phyloP scores from a whole-genome alignment of 2,113 vertebrate species.

The Erythrocercus mccallii region DNA sequence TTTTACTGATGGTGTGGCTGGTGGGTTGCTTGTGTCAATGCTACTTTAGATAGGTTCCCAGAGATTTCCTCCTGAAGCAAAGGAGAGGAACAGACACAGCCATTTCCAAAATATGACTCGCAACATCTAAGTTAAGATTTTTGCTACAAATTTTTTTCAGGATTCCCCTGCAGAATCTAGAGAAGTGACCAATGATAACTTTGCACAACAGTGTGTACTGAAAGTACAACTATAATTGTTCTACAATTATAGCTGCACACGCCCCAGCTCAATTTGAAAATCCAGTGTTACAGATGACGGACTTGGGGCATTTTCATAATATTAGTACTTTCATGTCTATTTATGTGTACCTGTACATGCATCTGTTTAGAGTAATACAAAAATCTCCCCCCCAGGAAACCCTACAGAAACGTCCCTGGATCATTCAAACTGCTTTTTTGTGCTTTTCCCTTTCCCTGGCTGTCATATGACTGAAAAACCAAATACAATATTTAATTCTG shows the following conservation, averaged over 20 bases:
- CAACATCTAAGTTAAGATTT: not conserved
- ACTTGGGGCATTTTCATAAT: not conserved
- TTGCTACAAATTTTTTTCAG: not conserved
- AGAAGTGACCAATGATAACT: not conserved
- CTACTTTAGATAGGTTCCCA: rapidly evolving
- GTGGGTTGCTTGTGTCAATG: not conserved
- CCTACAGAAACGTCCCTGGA: not conserved
- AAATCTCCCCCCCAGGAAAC: not conserved
- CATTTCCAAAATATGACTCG: not conserved
- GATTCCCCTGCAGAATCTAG: not conserved
- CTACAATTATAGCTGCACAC: not conserved
- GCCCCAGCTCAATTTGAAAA: not conserved
- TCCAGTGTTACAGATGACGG: not conserved
- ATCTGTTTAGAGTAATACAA: not conserved
- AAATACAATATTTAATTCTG: not conserved
- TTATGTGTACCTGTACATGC: not conserved
- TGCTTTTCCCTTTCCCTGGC: not conserved
- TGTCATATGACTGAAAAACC: not conserved
- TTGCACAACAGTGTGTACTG: not conserved
- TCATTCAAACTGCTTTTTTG: not conserved
- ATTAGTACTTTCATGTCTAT: not conserved
- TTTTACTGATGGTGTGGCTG: not conserved
- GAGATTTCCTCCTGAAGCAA: not conserved
- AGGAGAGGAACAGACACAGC: not conserved
- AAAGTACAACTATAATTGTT: not conserved